Conservation (phyloP, 1,140 invertebrate species). For the Cotesia vestalis region DNA sequence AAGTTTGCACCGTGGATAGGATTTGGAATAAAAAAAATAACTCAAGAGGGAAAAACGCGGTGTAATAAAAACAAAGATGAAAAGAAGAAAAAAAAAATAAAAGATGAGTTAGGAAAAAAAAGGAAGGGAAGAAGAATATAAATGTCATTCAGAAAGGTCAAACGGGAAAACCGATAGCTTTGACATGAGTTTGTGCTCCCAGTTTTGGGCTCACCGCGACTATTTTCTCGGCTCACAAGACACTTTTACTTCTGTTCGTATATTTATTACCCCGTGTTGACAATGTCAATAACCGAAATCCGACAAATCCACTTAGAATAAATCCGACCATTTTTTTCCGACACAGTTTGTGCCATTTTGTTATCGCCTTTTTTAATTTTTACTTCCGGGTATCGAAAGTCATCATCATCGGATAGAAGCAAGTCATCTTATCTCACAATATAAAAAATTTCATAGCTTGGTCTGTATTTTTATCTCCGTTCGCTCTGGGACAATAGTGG, state of each 20-base stretch:
- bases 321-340: constrained; percentile 1
- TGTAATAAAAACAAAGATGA: constrained; percentile 10
- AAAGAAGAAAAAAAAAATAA: constrained; percentile 1
- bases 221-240: constrained; percentile 22
- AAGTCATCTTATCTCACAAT: too few relatives aligned
- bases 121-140: not conserved
- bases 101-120: constrained; percentile 15
- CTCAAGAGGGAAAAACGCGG: constrained; percentile 8
- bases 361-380: not conserved
- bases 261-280: constrained; percentile 11
- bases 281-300: constrained; percentile 13
- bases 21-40: not conserved
- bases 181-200: constrained; percentile 13
- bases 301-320: constrained; percentile 11
- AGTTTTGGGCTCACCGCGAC: not conserved
- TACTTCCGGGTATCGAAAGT: too few relatives aligned
- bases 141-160: not conserved
- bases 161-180: constrained; percentile 20
- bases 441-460: not conserved
- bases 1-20: constrained; percentile 4
- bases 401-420: too few relatives aligned
- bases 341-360: not conserved
- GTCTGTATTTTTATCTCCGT: not conserved
- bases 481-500: too few relatives aligned
- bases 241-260: constrained; percentile 21